phyloP scores from a whole-genome alignment of 2,113 vertebrate genomes.

The Noturus placidus region DNA sequence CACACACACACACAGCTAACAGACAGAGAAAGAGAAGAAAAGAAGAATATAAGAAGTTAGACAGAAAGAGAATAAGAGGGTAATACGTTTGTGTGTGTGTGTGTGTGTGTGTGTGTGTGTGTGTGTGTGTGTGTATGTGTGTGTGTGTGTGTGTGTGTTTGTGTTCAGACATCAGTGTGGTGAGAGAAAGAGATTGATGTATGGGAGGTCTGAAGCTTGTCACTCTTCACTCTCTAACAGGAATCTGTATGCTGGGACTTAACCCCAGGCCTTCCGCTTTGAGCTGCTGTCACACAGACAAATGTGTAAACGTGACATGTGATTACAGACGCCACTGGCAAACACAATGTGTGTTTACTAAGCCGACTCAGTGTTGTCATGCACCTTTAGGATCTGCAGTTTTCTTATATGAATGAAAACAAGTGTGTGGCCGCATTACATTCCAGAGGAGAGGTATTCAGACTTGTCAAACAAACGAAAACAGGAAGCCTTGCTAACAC shows the following conservation, averaged over 20 bases:
- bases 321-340: conserved; percentile 36
- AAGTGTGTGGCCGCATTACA: conserved; percentile 1
- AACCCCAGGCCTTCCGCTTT: conserved; percentile 43
- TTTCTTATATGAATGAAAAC: conserved; percentile 33
- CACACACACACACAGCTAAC: not conserved
- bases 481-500: not conserved
- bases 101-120: not conserved
- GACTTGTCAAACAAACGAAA: conserved; percentile 32
- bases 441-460: conserved; percentile 34
- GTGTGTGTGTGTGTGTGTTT: not conserved
- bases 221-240: conserved; percentile 48
- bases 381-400: conserved; percentile 31
- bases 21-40: not conserved
- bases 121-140: not conserved
- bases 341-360: conserved; percentile 44
- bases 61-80: not conserved
- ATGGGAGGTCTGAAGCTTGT: conserved; percentile 53
- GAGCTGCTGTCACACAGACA: conserved; percentile 54
- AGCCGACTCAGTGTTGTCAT: conserved; percentile 37
- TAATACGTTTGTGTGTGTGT: not conserved
- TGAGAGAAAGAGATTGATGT: conserved; percentile 35
- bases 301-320: conserved; percentile 51
- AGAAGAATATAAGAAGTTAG: not conserved
- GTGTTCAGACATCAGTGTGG: conserved; percentile 17
- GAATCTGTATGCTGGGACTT: conserved; percentile 31